These are phyloP conservation scores for Steatornis caripensis DNA, from an alignment of 2,113 vertebrate species.

Conservation along the genomic window DNA sequence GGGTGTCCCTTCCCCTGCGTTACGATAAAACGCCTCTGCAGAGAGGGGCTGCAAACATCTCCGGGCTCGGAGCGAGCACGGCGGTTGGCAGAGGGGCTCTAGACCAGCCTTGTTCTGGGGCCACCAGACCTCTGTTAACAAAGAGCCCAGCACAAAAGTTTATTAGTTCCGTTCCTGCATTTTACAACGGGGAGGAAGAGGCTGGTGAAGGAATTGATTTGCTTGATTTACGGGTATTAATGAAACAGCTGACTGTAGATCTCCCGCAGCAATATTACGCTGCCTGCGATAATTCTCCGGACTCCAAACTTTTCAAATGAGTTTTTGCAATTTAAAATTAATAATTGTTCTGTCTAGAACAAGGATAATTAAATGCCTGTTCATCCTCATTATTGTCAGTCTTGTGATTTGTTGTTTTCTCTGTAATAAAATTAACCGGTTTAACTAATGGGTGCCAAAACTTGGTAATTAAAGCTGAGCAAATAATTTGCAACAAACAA, in stretches of 20 bases:
- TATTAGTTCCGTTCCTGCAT: neutral
- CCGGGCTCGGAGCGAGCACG: accelerated
- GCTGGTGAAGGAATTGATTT: neutral
- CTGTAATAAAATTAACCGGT: slow-evolving; percentile 62
- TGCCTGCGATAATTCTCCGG: neutral
- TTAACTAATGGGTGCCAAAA: slow-evolving; percentile 65
- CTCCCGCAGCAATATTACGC: neutral
- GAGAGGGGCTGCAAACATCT: neutral
- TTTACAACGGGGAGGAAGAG: neutral
- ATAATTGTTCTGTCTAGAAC: slow-evolving; percentile 64
- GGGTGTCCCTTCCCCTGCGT: neutral
- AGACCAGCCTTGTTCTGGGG: no score
- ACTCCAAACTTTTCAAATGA: slow-evolving; percentile 56
- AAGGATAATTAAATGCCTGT: slow-evolving; percentile 65
- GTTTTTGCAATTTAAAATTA: slow-evolving; percentile 55
- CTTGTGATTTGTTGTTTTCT: slow-evolving; percentile 60
- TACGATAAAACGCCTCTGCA: neutral
- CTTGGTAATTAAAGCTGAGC: slow-evolving; percentile 57
- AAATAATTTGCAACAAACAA: slow-evolving; percentile 50
- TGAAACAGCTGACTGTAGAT: neutral
- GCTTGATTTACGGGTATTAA: neutral
- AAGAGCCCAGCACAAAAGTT: accelerated
- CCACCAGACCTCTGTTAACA: neutral
- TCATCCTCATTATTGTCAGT: slow-evolving; percentile 63
- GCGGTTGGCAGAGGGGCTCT: accelerated